These are phyloP conservation scores for Notarius quadriscutis DNA, from an alignment of 2,113 vertebrate species.

Conservation along the genomic window DNA sequence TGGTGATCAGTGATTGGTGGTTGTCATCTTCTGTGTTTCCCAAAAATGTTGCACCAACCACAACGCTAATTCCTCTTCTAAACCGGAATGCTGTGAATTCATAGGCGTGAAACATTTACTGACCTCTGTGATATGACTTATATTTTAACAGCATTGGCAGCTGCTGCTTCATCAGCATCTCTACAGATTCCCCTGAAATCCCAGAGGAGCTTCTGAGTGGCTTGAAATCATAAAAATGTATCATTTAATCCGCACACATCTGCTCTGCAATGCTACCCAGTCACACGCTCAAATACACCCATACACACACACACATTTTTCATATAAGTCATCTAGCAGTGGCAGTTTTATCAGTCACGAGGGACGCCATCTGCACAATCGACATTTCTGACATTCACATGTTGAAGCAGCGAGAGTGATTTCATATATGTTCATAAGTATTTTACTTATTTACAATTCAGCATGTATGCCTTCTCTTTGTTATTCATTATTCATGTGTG, in stretches of 20 bases:
- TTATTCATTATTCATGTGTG: not conserved
- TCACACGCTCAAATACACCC: conserved; percentile 23
- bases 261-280: not conserved
- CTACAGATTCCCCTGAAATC: conserved; percentile 29
- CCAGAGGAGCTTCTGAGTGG: not conserved
- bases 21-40: not conserved
- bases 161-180: conserved; percentile 24
- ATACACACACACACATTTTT: not conserved
- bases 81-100: not conserved
- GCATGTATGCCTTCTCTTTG: not conserved
- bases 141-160: not conserved
- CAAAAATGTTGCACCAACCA: not conserved
- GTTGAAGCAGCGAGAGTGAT: not conserved
- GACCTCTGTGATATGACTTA: not conserved
- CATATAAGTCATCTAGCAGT: conserved; percentile 22
- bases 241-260: conserved; percentile 19
- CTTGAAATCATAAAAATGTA: conserved; percentile 13
- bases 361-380: conserved; percentile 16
- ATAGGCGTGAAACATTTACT: not conserved
- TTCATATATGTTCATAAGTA: not conserved
- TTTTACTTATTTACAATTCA: not conserved
- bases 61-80: not conserved
- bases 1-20: not conserved
- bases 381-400: not conserved
- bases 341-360: conserved; percentile 35